A percentile compares a stretch with the other conserved stretches of the same genome.
Evolutionary conservation across 2,888 invertebrate genomes (phyloP).

Genomic region (Campoplex capitator): DNA sequence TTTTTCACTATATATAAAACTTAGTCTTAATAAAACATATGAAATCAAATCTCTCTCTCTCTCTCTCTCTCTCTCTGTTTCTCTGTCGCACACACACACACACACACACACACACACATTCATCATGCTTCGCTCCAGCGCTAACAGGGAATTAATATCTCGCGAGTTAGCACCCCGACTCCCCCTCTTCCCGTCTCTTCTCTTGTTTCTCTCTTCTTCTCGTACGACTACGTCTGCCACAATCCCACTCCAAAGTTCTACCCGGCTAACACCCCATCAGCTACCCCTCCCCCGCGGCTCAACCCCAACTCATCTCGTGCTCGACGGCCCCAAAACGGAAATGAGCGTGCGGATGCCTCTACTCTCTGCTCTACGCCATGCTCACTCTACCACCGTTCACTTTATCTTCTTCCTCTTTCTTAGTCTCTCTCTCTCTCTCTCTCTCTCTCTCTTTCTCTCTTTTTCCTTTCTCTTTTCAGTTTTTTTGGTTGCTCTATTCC

Average conservation of each 20-base stretch:
- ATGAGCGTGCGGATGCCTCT: conserved; percentile 84
- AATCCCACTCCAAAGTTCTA: conserved; percentile 47
- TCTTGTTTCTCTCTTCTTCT: conserved; percentile 50
- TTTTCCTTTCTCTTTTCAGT: conserved; percentile 36
- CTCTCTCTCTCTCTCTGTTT: conserved; percentile 26
- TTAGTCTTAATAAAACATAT: too few species aligned
- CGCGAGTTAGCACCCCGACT: conserved; percentile 83
- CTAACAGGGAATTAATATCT: conserved; percentile 85
- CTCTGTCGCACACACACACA: conserved; percentile 57
- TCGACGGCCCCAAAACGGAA: conserved; percentile 80
- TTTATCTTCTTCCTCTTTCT: conserved; percentile 54
- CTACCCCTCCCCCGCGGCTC: conserved; percentile 40
- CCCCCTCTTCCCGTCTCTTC: conserved; percentile 64
- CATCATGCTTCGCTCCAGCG: conserved; percentile 80
- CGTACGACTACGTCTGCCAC: conserved; percentile 72
- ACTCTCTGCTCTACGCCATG: conserved; percentile 71
- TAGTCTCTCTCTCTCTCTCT: conserved; percentile 41
- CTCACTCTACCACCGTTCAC: conserved; percentile 56
- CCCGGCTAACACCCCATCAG: conserved; percentile 52
- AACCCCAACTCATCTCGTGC: conserved; percentile 63
- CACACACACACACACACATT: conserved; percentile 63
- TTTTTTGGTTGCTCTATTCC: conserved; percentile 55
- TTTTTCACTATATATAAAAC: too few species aligned
- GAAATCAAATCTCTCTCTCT: too few species aligned
- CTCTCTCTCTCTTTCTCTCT: conserved; percentile 61